Base-by-base conservation (phyloP, 35 echinoderm and acorn worm species). In the Diadema setosum region DNA sequence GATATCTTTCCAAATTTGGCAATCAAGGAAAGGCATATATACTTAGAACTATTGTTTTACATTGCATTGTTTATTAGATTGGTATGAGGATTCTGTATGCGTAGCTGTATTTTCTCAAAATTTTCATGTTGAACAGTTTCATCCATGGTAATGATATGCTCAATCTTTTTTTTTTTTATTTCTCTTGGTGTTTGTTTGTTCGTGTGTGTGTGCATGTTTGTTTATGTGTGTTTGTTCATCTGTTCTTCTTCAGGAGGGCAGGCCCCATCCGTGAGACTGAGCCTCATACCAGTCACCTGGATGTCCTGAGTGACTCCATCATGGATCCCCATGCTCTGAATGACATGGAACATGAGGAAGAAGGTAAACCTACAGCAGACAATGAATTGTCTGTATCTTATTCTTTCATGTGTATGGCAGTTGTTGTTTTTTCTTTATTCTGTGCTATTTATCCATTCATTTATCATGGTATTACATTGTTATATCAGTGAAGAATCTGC, bases 291-390 rank as follows among this genome's bases (percentile, higher is more conserved):
- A 93, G 91, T 45, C 86, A 88, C 17, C 82, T 93, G 4, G 81
- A 88, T 75, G 42, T 65, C 37, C 44, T 93, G 12, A 93, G 91
- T 63, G 91, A 93, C 0, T 76, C 91, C 26, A 46, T 93, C 9
- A 93, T 93, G 91, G 86, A 93, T 42, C 48, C 42, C 0, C 48
- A 88, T 15, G 86, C 91, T 57, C 86, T 93, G 5, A 93, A 93
- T 78, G 91, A 93, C 32, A 24, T 35, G 24, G 34, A 78, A 44
- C 3, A 30, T 23, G 3, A 16, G 37, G 73, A 78, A n/a, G 25
- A 17, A 41, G 73, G 73, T 78, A 41, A 44, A 41, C n/a, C 48
- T 11, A 52, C 9, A 11, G 9, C 9, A 11, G 48, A 52, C 9
- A 52, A 52, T 9, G 9, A 52, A 52, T 52, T n/a, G 9, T 52